Conservation (phyloP, 2,797 vertebrate genomes). For the Acestrorhynchus altus region DNA sequence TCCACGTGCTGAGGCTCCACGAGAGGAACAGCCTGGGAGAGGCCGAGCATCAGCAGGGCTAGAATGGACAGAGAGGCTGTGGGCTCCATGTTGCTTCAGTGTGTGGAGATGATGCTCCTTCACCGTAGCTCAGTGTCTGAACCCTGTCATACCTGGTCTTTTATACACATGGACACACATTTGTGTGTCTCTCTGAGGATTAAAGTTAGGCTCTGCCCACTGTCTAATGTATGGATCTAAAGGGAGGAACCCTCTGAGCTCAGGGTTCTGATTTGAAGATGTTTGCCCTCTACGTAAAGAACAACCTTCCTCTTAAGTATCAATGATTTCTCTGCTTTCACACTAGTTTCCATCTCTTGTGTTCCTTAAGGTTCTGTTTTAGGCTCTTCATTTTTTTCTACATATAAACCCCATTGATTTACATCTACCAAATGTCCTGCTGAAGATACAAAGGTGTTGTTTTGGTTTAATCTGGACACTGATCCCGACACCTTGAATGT, state of each 20-base stretch:
- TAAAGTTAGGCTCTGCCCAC: not conserved
- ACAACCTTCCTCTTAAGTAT: no score
- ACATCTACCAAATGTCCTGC: no score
- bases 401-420: no score
- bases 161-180: slow-evolving; percentile 53
- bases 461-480: no score
- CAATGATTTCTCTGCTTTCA: no score
- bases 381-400: no score
- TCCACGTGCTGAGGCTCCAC: slow-evolving; percentile 25
- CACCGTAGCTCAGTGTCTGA: slow-evolving; percentile 29
- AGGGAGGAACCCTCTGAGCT: slow-evolving; percentile 1
- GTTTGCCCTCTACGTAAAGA: no score
- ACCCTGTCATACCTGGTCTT: slow-evolving; percentile 46
- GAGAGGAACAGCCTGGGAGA: slow-evolving; percentile 8
- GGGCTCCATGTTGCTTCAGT: slow-evolving; percentile 46
- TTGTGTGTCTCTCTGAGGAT: slow-evolving; percentile 12
- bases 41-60: slow-evolving; percentile 36
- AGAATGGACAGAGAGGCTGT: slow-evolving; percentile 48
- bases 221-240: not conserved
- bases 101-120: slow-evolving; percentile 39
- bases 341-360: no score
- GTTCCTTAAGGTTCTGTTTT: no score
- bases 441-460: no score
- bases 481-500: no score
- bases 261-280: no score